Conservation (phyloP, 2,113 vertebrate species). For the Alces alces region DNA sequence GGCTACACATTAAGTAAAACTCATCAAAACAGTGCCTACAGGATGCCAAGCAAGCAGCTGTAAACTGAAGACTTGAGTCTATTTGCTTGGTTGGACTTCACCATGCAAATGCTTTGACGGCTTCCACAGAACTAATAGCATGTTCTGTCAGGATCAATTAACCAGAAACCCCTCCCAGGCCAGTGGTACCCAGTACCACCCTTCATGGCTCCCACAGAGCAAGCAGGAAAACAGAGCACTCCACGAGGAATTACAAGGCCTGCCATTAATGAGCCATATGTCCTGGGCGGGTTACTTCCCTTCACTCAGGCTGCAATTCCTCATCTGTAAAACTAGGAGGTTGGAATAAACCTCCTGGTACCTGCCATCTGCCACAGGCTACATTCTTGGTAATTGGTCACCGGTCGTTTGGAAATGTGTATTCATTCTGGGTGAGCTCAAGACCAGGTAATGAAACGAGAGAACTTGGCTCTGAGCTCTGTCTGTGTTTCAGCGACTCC, state of each 20-base stretch:
- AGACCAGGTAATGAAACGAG: neutral
- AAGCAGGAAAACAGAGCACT: neutral
- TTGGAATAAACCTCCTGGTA: neutral
- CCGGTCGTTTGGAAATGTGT: neutral
- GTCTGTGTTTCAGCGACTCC: accelerated
- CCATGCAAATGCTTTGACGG: neutral
- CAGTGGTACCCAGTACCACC: neutral
- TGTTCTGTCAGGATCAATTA: neutral
- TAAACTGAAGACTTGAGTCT: neutral
- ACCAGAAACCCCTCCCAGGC: neutral
- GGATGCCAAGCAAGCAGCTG: neutral
- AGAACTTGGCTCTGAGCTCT: neutral
- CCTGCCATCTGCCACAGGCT: conserved; percentile 13
- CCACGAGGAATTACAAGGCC: neutral
- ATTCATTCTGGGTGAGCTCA: neutral
- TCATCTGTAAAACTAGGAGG: neutral
- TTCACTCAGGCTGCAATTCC: neutral
- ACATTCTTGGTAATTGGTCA: neutral
- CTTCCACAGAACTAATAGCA: neutral
- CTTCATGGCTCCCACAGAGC: neutral
- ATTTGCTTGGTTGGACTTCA: neutral
- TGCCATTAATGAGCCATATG: neutral
- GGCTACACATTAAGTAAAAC: neutral
- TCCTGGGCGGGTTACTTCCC: neutral
- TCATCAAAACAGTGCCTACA: neutral